Percentiles rank a stretch among this genome's conserved stretches.
phyloP scores from a whole-genome alignment of 2,797 vertebrate genomes.

The Eulemur coronatus region DNA sequence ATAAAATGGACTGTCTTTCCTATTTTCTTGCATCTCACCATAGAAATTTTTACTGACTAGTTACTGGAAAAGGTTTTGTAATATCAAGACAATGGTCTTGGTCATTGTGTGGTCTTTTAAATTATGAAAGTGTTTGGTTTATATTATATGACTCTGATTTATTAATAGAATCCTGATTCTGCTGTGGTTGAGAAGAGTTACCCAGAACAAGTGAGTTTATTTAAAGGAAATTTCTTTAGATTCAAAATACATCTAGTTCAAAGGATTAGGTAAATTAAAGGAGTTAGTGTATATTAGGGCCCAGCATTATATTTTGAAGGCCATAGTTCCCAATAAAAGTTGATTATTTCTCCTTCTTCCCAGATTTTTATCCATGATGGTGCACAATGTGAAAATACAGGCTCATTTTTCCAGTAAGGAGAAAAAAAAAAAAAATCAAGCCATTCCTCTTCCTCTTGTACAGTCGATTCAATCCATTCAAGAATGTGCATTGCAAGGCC shows the following conservation, averaged over 20 bases:
- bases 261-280: background rate
- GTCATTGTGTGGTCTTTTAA: background rate
- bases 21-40: background rate
- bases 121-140: background rate
- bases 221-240: background rate
- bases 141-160: background rate
- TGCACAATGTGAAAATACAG: background rate
- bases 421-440: background rate
- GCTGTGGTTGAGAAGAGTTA: background rate
- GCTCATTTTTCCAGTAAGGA: background rate
- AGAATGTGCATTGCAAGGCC: background rate
- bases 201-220: background rate
- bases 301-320: background rate
- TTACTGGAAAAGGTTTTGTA: background rate
- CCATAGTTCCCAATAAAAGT: background rate
- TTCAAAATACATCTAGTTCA: background rate
- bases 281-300: background rate
- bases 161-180: background rate
- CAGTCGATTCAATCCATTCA: background rate
- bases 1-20: background rate
- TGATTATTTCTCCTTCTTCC: background rate
- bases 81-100: background rate
- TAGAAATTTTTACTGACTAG: background rate
- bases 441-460: background rate
- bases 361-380: background rate